These are phyloP conservation scores for Sitobion miscanthi DNA, from an alignment of 1,140 invertebrate species.

Conservation along the genomic window DNA sequence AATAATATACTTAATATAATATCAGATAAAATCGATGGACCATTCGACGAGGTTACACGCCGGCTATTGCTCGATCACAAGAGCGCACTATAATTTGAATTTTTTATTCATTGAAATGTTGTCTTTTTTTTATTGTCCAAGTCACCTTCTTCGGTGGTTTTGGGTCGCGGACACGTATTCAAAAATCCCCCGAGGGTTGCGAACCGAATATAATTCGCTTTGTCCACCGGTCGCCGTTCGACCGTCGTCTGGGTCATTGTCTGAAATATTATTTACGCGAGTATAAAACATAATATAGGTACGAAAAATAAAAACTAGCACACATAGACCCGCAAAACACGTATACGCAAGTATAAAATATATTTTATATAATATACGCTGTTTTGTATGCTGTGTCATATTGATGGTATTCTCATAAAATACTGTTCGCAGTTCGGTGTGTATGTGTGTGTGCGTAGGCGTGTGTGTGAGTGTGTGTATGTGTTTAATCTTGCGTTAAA, in stretches of 20 bases:
- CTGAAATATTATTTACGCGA: background rate
- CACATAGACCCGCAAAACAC: background rate
- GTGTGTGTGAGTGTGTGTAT: background rate
- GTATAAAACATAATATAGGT: background rate
- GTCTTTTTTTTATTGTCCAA: background rate
- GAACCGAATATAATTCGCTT: background rate
- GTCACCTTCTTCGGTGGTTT: background rate
- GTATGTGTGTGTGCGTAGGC: background rate
- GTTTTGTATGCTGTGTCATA: background rate
- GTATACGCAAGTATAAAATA: background rate
- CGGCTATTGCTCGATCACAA: background rate
- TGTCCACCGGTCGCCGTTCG: background rate
- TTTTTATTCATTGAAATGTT: background rate
- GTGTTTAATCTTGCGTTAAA: constrained; percentile 50
- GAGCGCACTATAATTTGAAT: background rate
- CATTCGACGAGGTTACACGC: background rate
- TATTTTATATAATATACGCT: background rate
- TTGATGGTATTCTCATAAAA: background rate
- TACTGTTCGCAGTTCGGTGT: background rate
- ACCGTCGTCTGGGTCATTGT: background rate
- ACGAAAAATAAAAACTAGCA: background rate
- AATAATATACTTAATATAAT: too few species aligned
- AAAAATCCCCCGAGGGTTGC: background rate
- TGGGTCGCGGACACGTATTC: background rate
- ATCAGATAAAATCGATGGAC: background rate